A percentile compares a stretch with the other conserved stretches of the same genome.
Evolutionary conservation across 92 coral and sea anemone genomes (phyloP).

Genomic region (Umimayanthus kanabou): DNA sequence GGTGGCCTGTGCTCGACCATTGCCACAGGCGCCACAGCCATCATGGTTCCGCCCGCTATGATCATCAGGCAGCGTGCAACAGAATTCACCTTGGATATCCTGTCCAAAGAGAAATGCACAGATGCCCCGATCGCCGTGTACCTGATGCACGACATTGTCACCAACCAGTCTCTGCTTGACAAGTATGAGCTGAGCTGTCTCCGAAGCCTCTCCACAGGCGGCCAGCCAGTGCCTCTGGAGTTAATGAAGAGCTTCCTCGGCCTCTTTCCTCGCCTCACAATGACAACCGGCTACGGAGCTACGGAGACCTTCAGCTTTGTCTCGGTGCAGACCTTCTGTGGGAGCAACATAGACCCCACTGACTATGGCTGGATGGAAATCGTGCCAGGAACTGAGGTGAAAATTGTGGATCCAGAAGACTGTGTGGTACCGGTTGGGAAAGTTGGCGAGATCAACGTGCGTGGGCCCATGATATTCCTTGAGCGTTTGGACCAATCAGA

Average conservation of each 20-base stretch:
- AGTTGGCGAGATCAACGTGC: constrained; percentile 10
- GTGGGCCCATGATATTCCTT: constrained; percentile 1
- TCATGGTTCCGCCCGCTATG: constrained; percentile 1
- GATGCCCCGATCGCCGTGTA: background rate
- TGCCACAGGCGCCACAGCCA: background rate
- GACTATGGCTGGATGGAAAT: constrained; percentile 15
- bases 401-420: background rate
- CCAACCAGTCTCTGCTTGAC: background rate
- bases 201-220: background rate
- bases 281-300: constrained; percentile 21
- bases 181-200: background rate
- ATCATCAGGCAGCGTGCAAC: background rate
- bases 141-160: constrained; percentile 7
- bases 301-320: constrained; percentile 20
- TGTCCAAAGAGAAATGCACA: constrained; percentile 9
- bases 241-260: constrained; percentile 6
- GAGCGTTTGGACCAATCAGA: constrained; percentile 2
- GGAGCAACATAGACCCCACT: background rate
- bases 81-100: background rate
- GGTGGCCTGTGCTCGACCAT: background rate
- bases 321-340: background rate
- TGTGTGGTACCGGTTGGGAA: background rate
- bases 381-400: background rate
- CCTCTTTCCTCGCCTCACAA: background rate
- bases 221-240: background rate